phyloP scores from a whole-genome alignment of 2,797 vertebrate species.

The Lepilemur septentrionalis region DNA sequence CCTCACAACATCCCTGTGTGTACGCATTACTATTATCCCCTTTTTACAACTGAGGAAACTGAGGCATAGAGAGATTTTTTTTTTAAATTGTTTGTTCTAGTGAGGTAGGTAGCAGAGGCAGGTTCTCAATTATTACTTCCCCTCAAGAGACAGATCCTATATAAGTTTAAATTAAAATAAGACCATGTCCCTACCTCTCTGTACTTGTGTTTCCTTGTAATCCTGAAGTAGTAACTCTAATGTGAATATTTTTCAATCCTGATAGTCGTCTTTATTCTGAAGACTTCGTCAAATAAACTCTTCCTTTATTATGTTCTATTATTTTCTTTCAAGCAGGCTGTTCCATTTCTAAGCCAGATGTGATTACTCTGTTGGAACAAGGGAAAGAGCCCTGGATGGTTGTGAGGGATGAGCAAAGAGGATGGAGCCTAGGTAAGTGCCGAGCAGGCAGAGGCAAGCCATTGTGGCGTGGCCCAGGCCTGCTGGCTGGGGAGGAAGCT shows the following conservation, averaged over 20 bases:
- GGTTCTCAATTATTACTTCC: neutral
- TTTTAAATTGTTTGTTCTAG: neutral
- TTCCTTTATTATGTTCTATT: neutral
- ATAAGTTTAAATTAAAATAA: conserved; percentile 26
- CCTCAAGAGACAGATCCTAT: neutral
- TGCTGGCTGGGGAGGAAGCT: neutral
- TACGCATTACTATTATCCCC: neutral
- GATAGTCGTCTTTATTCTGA: neutral
- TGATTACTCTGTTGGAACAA: conserved; percentile 73
- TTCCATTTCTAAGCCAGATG: conserved; percentile 72
- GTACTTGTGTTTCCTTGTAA: neutral
- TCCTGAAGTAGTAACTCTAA: neutral
- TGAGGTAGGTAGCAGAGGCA: neutral
- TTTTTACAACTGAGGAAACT: neutral
- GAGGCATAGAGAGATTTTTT: neutral
- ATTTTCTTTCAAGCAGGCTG: conserved; percentile 50
- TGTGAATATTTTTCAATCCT: neutral
- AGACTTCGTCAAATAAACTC: neutral
- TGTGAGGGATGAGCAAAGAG: conserved; percentile 49
- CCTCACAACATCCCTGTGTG: neutral
- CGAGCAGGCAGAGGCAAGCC: neutral
- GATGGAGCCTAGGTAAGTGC: conserved; percentile 38
- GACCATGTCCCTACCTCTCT: neutral
- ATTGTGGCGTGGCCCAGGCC: neutral
- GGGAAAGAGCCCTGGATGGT: conserved; percentile 74